phyloP scores from a whole-genome alignment of 2,797 vertebrate species.

The Cuculus canorus region DNA sequence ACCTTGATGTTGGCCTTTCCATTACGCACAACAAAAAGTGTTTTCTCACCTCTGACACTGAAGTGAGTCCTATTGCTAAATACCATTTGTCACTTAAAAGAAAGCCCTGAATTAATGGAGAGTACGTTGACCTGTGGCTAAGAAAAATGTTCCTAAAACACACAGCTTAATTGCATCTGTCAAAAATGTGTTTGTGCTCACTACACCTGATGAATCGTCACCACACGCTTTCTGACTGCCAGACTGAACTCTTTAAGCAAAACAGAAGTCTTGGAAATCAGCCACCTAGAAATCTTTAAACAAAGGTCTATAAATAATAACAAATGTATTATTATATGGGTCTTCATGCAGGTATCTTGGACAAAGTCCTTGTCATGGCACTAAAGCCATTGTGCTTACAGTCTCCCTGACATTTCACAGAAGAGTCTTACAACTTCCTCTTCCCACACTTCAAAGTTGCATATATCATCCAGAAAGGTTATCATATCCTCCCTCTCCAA shows the following conservation, averaged over 20 bases:
- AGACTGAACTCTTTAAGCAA: neutral
- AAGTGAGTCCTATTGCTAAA: slow-evolving; percentile 24
- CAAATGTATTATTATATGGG: neutral
- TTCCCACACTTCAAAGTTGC: neutral
- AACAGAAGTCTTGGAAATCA: slow-evolving; percentile 19
- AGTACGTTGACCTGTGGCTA: slow-evolving; percentile 40
- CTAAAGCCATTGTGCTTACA: neutral
- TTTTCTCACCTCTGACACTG: slow-evolving; percentile 43
- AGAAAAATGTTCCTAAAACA: slow-evolving; percentile 49
- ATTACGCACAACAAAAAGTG: neutral
- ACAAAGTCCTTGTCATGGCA: neutral
- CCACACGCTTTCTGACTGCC: slow-evolving; percentile 2
- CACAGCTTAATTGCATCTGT: slow-evolving; percentile 58
- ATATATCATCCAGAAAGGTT: neutral
- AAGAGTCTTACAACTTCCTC: neutral
- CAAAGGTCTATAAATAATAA: neutral
- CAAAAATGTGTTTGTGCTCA: slow-evolving; percentile 33
- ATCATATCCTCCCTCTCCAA: neutral
- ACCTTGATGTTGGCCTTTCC: neutral
- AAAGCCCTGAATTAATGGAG: slow-evolving; percentile 39
- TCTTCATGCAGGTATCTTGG: neutral
- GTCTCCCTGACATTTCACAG: neutral
- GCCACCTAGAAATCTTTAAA: neutral
- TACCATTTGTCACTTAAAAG: slow-evolving; percentile 30
- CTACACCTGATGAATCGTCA: slow-evolving; percentile 52